Base-by-base conservation (phyloP, 1,140 invertebrate genomes). In the Drosophila bocki region DNA sequence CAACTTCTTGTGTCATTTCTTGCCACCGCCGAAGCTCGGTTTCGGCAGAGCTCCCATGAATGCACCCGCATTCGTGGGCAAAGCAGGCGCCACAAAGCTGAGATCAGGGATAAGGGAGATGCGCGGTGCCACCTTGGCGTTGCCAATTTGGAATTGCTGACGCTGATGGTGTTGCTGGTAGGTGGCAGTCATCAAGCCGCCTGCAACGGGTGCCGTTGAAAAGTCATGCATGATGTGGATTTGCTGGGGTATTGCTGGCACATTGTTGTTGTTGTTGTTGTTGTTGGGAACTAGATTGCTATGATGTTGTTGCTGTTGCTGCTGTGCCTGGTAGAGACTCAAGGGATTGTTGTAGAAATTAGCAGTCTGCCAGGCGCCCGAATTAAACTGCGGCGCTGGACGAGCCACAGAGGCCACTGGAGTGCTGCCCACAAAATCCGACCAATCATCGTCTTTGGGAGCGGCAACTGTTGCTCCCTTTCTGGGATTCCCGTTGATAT, bases 391-490 rank as follows among this genome's bases (percentile, higher is more conserved):
- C 3, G 91, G 78, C 12, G 68, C 61, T 3, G 76, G 19, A 7
- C 59, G 48, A 26, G 63, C 37, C 0, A 33, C 13, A 0, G 33
- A 9, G 0, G 87, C 61, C 47, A 83, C 29, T 12, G 91, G 85
- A 8, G 93, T 93, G 81, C 94, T 95, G 32, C 94, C 95, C n/a
- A 95, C 94, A 82, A 95, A 95, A 62, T 95, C 94, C 17, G 94
- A 94, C 95, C 95, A 95, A 77, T 95, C 95, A 63, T 95, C 95
- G 39, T 95, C 95, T 57, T 94, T 94, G 1, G 64, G 45, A 12
- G 80, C 11, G 32, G 29, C 13, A 1, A 3, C 35, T 17, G n/a
- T 11, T 12, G 45, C 19, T 12, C 26, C 48, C 22, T 78, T 75
- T 32, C 65, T 69, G 26, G 35, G 12, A 32, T 44, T 45, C 35